phyloP scores from a whole-genome alignment of 2,888 invertebrate genomes.

The Trichogramma evanescens region DNA sequence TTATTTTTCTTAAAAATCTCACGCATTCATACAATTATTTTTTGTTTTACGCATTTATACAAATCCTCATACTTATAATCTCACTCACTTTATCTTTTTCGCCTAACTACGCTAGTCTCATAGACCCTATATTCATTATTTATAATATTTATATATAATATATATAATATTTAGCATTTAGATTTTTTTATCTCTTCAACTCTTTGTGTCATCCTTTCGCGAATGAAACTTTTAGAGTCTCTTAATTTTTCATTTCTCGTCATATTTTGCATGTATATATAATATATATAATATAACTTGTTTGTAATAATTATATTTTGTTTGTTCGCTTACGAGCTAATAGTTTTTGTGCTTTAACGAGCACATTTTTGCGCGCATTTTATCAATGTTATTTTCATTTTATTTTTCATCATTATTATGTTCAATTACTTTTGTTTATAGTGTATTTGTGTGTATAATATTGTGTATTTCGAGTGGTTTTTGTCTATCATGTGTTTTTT shows the following conservation, averaged over 20 bases:
- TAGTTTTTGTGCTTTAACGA: constrained; percentile 46
- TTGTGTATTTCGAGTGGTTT: constrained; percentile 21
- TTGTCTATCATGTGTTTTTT: constrained; percentile 21
- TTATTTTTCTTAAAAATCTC: not conserved
- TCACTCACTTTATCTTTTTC: constrained; percentile 33
- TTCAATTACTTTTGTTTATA: constrained; percentile 26
- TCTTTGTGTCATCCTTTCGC: constrained; percentile 27
- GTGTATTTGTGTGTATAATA: constrained; percentile 23
- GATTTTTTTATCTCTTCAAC: constrained; percentile 37
- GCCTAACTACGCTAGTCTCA: constrained; percentile 44
- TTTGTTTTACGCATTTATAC: constrained; percentile 6
- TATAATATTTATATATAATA: constrained; percentile 46
- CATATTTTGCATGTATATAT: constrained; percentile 46
- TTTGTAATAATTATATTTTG: constrained; percentile 47
- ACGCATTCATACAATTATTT: not conserved
- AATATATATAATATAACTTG: constrained; percentile 47
- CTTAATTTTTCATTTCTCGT: constrained; percentile 26
- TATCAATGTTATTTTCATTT: constrained; percentile 16
- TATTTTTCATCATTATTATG: constrained; percentile 22
- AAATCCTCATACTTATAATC: constrained; percentile 15
- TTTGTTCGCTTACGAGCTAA: constrained; percentile 47
- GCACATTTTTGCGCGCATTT: constrained; percentile 41
- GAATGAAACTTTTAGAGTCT: constrained; percentile 28
- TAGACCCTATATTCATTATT: constrained; percentile 45
- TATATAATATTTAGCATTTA: constrained; percentile 47